phyloP scores from a whole-genome alignment of 2,797 vertebrate genomes.

The Centropyge bicolor region DNA sequence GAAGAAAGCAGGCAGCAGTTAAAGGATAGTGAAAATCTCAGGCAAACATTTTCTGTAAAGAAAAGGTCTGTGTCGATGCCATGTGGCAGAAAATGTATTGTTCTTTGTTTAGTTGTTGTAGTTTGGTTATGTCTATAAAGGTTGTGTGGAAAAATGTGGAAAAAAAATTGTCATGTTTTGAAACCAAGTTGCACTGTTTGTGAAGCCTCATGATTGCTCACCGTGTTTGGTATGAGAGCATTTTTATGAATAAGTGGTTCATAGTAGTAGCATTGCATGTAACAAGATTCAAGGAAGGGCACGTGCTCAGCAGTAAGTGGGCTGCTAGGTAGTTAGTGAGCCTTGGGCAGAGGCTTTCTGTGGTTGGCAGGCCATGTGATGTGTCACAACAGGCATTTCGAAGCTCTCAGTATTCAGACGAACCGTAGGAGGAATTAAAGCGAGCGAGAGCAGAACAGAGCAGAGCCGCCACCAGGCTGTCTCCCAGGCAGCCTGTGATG shows the following conservation, averaged over 20 bases:
- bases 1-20: background rate
- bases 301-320: conserved; percentile 47
- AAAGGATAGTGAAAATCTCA: conserved; percentile 2
- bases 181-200: background rate
- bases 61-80: background rate
- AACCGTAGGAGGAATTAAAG: conserved; percentile 73
- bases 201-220: background rate
- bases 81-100: background rate
- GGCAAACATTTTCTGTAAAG: background rate
- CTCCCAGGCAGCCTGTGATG: conserved; percentile 80
- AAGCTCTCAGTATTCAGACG: conserved; percentile 74
- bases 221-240: background rate
- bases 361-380: conserved; percentile 73
- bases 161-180: background rate
- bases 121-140: background rate
- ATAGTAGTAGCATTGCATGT: conserved; percentile 18
- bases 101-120: background rate
- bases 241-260: conserved; percentile 34
- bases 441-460: conserved; percentile 62
- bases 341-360: conserved; percentile 65
- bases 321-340: conserved; percentile 67
- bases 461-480: conserved; percentile 69
- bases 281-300: conserved; percentile 27
- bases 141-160: background rate
- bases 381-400: conserved; percentile 74